Evolutionary conservation across 37 sponge, comb jelly and placozoan genomes (phyloP).

Genomic region (Bolinopsis microptera): DNA sequence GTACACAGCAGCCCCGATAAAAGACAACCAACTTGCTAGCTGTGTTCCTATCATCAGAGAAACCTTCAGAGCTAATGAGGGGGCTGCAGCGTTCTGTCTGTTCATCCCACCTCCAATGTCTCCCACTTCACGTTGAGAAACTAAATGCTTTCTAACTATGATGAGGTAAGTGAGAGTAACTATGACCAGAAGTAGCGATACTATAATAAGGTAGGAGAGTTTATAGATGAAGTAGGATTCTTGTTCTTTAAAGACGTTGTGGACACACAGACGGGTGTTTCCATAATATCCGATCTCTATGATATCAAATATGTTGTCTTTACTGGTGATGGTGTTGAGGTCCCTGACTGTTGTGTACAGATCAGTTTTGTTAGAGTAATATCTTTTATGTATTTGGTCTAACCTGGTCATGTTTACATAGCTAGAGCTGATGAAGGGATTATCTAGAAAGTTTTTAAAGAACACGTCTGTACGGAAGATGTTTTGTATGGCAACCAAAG

Average conservation of each 20-base stretch:
- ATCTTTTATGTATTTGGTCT: background rate
- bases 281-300: background rate
- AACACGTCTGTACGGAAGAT: background rate
- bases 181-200: background rate
- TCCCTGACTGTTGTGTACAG: background rate
- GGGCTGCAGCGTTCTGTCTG: no score
- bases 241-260: slow-evolving; percentile 16
- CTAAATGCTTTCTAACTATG: background rate
- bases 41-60: slow-evolving; percentile 8
- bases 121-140: background rate
- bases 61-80: background rate
- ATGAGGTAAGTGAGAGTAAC: background rate
- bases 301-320: background rate
- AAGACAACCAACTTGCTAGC: slow-evolving; percentile 1
- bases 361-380: background rate
- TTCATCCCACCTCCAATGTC: background rate
- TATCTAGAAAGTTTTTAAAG: background rate
- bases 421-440: background rate
- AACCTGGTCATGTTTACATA: background rate
- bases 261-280: background rate
- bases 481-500: background rate
- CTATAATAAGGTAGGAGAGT: background rate
- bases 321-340: background rate
- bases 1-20: background rate
- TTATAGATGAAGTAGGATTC: background rate